Percentiles rank a stretch among this genome's conserved stretches.
These are phyloP conservation scores for Apodemus agrarius DNA, from an alignment of 2,797 vertebrate genomes.

Conservation along the genomic window DNA sequence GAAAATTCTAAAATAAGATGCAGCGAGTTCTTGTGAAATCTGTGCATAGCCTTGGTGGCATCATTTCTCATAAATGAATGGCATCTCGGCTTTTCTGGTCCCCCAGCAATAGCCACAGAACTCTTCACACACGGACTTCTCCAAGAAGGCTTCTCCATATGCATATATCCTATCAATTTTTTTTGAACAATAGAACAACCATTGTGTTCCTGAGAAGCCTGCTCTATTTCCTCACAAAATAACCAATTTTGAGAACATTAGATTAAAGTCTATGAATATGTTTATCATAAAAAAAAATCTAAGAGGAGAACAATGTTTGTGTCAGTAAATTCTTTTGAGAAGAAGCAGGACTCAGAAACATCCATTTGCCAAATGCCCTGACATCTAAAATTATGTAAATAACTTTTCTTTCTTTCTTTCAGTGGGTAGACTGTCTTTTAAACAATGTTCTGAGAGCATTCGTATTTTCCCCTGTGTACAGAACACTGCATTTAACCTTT, in stretches of 20 bases:
- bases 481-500: neutral
- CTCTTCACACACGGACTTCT: neutral
- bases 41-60: neutral
- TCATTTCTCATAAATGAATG: neutral
- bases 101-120: neutral
- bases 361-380: neutral
- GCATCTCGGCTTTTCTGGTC: neutral
- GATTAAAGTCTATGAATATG: neutral
- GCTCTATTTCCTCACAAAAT: neutral
- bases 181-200: neutral
- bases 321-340: slow-evolving; percentile 13
- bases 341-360: neutral
- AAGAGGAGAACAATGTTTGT: neutral
- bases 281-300: neutral
- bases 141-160: neutral
- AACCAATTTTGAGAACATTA: neutral
- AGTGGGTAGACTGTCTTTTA: neutral
- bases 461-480: neutral
- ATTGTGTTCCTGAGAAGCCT: neutral
- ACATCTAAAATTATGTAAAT: slow-evolving; percentile 26
- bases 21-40: neutral
- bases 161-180: neutral
- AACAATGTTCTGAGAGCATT: neutral
- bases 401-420: slow-evolving; percentile 5
- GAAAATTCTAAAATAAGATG: neutral